Base-by-base conservation (phyloP, 2,113 vertebrate genomes). In the Gobiocypris rarus region DNA sequence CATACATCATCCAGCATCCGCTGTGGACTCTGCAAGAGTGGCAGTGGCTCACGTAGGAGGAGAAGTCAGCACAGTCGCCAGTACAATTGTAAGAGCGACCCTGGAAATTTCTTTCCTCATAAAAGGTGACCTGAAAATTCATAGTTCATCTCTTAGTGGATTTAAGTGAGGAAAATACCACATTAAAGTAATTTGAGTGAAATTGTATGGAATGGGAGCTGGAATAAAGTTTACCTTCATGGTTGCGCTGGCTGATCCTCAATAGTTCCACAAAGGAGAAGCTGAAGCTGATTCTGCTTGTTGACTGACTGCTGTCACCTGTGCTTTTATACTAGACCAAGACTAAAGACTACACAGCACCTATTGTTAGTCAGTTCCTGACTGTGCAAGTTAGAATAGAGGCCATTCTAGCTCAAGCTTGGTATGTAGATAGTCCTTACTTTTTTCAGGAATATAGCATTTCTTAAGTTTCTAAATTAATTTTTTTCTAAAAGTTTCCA, bases 21-120 rank as follows among this genome's bases (percentile, higher is more conserved):
- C 80, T 83, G 86, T 90, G 86, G 43, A 90, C 76, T 9, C 86
- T 83, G 34, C 84, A 82, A 14, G 85, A 92, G 86, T 83, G 87
- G 67, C 89, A 92, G 87, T 5, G 0, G 87, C 58, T 92, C 67
- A 91, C 43, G 48, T 90, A 87, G 70, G 86, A 31, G 50, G 26
- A 24, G 82, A 91, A 26, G 31, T 94, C 93, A 10, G 88, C 38
- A 1, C 92, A 91, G 89, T 94, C 93, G n/a, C 75, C 89, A 83
- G 86, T 92, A 86, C 87, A 91, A 76, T 94, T 92, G 75, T 91
- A 93, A 82, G 87, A 91, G 22, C 89, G 90, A 65, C 92, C 91
- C 86, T 91, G 89, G 82, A 93, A 92, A 86, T 93, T 92, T 19
- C 83, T 89, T 26, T 93, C 92, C 89, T 93, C 91, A 11, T 91